Evolutionary conservation across 2,113 vertebrate species (phyloP), one percentile per base, ranked within the genome.

Genomic region (Halcyon senegalensis): DNA sequence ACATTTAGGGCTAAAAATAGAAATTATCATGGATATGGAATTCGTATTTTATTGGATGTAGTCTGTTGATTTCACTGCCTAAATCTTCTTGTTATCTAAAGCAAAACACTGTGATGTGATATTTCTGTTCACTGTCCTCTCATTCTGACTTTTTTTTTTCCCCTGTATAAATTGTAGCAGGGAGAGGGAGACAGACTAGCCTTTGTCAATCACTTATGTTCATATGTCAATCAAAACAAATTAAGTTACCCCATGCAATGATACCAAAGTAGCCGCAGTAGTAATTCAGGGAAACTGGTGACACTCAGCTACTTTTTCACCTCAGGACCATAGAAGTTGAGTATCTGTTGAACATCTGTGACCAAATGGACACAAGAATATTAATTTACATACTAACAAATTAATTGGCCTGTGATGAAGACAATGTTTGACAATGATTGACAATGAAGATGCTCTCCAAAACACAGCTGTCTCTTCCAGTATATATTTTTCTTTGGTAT

Each of bases 141-240:
- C 0, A 0, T 35, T 50, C 41, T 3, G 0, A 28, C 3, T 59
- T 73, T 35, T 31, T 23, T 35, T 25, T 4, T 20, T 30, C 13
- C 7, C 5, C 31, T 1, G 39, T 69, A 12, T 33, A 63, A 44
- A 70, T 59, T 59, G 4, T 18, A 82, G 10, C 2, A 16, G 28
- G 15, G 13, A 39, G 11, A 2, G 12, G 39, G 37, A 68, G 19
- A 37, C 8, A 85, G 15, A 46, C 16, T 63, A 4, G 25, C 27
- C 8, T 50, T n/a, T 75, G 28, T 39, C 31, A 43, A 18, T 55
- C 0, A 0, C 30, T 85, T 83, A 31, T 43, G 25, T 55, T 67
- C 60, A 59, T n/a, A 43, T 0, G 2, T 41, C 19, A 79, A 31
- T 46, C 5, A 70, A 44, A 94, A 80, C n/a, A 39, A 63, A 28